Base-by-base conservation (phyloP, 1,140 invertebrate species). In the Archivesica marissinica region DNA sequence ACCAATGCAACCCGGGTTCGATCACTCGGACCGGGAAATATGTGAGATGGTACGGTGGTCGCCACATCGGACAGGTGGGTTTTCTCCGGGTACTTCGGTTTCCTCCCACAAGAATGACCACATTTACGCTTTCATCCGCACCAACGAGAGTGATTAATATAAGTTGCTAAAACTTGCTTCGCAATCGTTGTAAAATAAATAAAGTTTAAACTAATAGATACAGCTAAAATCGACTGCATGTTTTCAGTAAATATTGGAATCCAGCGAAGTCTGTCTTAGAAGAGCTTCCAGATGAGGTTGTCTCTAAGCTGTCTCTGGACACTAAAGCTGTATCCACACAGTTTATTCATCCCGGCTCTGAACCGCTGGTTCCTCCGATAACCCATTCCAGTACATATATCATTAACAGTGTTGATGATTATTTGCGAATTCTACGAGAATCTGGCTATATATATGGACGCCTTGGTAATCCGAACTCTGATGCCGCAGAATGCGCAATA, bases 391-490 rank as follows among this genome's bases (percentile, higher is more conserved):
- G 90, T 20, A 93, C 91, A 0, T 93, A 92, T 77, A 82, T 85
- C 28, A 59, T 92, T 15, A 85, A 88, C 7, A 87, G 81, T 38
- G 87, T 92, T 2, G 90, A 92, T 44, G 89, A 92, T 59, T 92
- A 90, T 50, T 25, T 90, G 0, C 81, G 88, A 15, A 87, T 91
- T 17, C 52, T 92, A 17, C 23, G 88, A 39, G 89, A 92, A 84
- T 90, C 89, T 33, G 93, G 93, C 9, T 90, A 91, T 28, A 86
- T 92, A 15, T 99, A 99, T 94, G 96, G 97, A 0, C 95, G 99
- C 92, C 97, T 97, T 91, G 97, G 97, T 30, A 99, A 99, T 95
- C 98, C 98, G 30, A 98, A 97, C 0, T 95, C 98, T 87, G 96
- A 97, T 88, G 96, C 96, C 20, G 94, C 99, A 56, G 98, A 99